Percentiles rank a stretch among this genome's conserved stretches.
Conservation (phyloP, 2,888 invertebrate genomes). For the Plebejus melissa region DNA sequence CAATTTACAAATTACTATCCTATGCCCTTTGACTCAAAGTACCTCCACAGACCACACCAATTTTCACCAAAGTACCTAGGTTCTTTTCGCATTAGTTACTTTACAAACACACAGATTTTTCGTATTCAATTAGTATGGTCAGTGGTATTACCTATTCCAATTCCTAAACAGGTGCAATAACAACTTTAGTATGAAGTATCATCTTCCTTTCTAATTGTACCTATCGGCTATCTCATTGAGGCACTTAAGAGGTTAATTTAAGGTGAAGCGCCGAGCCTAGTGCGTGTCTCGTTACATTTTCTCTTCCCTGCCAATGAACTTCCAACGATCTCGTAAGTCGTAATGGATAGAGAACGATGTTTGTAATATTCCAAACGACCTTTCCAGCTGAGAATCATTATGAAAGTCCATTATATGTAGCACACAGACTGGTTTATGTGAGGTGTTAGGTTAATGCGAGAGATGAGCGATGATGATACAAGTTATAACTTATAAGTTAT, state of each 20-base stretch:
- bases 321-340: conserved; percentile 43
- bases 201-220: not conserved
- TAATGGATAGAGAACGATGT: conserved; percentile 40
- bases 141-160: not conserved
- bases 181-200: not conserved
- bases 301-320: conserved; percentile 30
- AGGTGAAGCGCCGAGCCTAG: conserved; percentile 1
- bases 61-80: too few species aligned
- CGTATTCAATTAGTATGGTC: not conserved
- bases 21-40: too few species aligned
- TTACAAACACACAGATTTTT: too few species aligned
- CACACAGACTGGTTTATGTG: not conserved
- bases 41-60: not conserved
- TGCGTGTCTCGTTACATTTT: conserved; percentile 25
- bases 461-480: not conserved
- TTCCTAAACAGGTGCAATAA: not conserved
- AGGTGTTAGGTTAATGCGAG: not conserved
- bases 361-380: conserved; percentile 23
- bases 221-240: not conserved
- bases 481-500: not conserved
- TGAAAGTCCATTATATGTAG: conserved; percentile 11
- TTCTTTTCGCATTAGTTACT: too few species aligned
- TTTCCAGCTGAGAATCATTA: conserved; percentile 6
- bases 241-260: not conserved
- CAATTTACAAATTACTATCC: too few species aligned